These are phyloP conservation scores for Drymonia ruficornis DNA, from an alignment of 2,888 invertebrate species.

Conservation along the genomic window DNA sequence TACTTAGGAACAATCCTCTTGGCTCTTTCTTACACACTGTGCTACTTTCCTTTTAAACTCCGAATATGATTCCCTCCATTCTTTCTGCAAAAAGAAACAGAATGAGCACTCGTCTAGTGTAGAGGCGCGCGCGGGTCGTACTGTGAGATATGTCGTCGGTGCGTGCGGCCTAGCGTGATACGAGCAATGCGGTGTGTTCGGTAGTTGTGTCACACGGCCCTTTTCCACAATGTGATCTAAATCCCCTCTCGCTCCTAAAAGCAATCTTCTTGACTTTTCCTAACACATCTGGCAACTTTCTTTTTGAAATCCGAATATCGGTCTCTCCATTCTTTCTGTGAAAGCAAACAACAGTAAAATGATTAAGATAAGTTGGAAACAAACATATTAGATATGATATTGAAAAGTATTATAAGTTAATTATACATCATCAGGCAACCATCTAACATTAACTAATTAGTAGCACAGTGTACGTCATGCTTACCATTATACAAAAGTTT, in stretches of 20 bases:
- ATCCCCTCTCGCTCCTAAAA: conserved; percentile 87
- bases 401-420: no score
- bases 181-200: conserved; percentile 48
- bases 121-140: conserved; percentile 50
- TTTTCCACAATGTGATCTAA: conserved; percentile 70
- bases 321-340: conserved; percentile 99
- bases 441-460: no score
- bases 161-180: conserved; percentile 55
- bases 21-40: conserved; percentile 98
- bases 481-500: no score
- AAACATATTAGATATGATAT: conserved; percentile 20
- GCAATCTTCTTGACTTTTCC: conserved; percentile 99
- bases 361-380: conserved; percentile 25
- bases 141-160: conserved; percentile 49
- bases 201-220: conserved; percentile 66
- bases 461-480: no score
- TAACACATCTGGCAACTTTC: conserved; percentile 98
- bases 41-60: conserved; percentile 99
- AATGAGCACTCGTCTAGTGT: conserved; percentile 81
- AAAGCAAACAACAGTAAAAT: conserved; percentile 66
- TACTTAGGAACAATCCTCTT: conserved; percentile 97
- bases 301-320: conserved; percentile 98
- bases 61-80: conserved; percentile 98
- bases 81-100: conserved; percentile 92
- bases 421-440: no score